Conservation (phyloP, 2,113 vertebrate species). For the Actinemys pallida region DNA sequence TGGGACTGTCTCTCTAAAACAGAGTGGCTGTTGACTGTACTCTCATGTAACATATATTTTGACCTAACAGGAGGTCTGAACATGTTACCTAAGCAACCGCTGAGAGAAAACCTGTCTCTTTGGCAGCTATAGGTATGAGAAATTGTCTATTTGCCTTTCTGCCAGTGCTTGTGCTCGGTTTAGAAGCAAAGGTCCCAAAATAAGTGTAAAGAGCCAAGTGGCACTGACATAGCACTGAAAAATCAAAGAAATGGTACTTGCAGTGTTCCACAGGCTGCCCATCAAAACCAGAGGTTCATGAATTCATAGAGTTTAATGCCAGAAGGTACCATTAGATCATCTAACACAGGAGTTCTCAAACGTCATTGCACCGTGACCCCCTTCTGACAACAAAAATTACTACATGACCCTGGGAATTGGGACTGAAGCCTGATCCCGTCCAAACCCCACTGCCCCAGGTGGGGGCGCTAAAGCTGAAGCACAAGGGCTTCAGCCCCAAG, state of each 20-base stretch:
- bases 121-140: not conserved
- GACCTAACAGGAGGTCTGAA: not conserved
- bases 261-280: not conserved
- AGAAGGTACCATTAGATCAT: not conserved
- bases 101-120: not conserved
- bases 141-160: not conserved
- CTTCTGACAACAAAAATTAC: no score
- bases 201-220: not conserved
- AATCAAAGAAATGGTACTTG: not conserved
- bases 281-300: not conserved
- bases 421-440: no score
- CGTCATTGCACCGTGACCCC: no score
- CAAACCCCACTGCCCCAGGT: no score
- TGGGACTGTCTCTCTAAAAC: not conserved
- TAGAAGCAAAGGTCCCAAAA: not conserved
- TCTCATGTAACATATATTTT: constrained; percentile 30
- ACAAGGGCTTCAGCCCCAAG: no score
- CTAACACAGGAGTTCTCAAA: no score
- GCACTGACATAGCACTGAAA: not conserved
- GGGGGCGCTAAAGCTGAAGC: no score
- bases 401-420: no score
- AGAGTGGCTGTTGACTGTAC: not conserved
- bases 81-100: not conserved
- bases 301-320: not conserved
- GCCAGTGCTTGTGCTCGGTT: not conserved